Base-by-base conservation (phyloP, 2,888 invertebrate genomes). In the Gonocerus acuteangulatus region DNA sequence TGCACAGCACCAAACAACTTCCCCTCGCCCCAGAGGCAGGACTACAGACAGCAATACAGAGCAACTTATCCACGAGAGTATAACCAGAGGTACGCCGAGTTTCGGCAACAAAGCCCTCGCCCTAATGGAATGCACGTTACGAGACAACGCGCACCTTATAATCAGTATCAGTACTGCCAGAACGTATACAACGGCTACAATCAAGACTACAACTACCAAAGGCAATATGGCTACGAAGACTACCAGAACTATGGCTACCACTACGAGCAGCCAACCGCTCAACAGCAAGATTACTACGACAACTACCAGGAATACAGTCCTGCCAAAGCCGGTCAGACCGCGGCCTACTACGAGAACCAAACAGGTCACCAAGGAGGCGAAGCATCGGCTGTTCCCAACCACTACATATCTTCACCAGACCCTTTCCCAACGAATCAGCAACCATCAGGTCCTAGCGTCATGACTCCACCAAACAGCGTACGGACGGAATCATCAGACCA, bases 401-500 rank as follows among this genome's bases (percentile, higher is more conserved):
- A 72, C 63, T 69, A 68, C 48, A 75, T 75, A 7, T 74, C 76
- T 6, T 76, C 76, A 27, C 76, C 75, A 0, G 76, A 77, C 62
- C 74, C 74, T 2, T 77, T 77, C 65, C 75, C 78, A n/a, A 76
- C 78, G 62, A 73, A 76, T 21, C 73, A 74, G 63, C 75, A 75
- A 39, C 73, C 77, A 2, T 75, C 77, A 36, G 77, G 78, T 13
- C 76, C 79, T 0, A 77, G 77, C 1, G 77, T 81, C 23, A 82
- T 82, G 76, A 81, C 83, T 9, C 81, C 82, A 6, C 82, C 83
- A 0, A 77, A 78, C 45, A 79, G 77, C 69, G 77, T 77, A 42
- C 78, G 78, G 67, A 78, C 78, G 1, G 85, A 85, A 67, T 80
- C 81, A 66, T 73, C 70, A 59, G 86, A 85, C 62, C 80, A 79